Evolutionary conservation across 64 coral and sea anemone species (phyloP), one percentile per base, ranked within the genome.

Genomic region (Porites lutea): DNA sequence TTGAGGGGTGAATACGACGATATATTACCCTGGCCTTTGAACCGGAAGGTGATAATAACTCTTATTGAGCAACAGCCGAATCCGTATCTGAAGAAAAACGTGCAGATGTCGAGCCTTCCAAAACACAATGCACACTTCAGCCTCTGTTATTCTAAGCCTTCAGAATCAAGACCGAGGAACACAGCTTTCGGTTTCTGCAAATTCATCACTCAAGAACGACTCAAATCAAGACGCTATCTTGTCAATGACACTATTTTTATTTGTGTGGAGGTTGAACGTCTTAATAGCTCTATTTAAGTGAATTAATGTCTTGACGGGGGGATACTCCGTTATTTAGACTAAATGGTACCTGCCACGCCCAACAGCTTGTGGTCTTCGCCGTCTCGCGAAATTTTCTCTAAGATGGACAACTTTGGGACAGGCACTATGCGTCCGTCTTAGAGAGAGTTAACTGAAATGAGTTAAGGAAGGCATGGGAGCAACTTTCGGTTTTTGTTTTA

Each of bases 1-100:
- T 12, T 75, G 73, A 75, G 5, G 43, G 65, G 86, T n/a, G 70
- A 88, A 74, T 74, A 88, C 50, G 86, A 88, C 75, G 86, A 52
- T 2, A 87, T 87, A 53, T 57, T 87, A 19, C 15, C 64, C 63
- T 87, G 83, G 83, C 83, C 83, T 12, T 87, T 88, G 45, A 74
- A 18, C 71, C 48, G 59, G 68, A 88, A 37, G 12, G 55, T 73
- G 3, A 88, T 15, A 74, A 45, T 88, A 2, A 74, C 86, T 4
- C 86, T 88, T 15, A 46, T 88, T 49, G 86, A 88, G 14, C 86
- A 88, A 48, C 73, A 75, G 10, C 73, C 73, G 18, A 50, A 5
- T 75, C 11, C 10, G 18, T 50, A 51, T 50, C 15, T 75, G 46
- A 75, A 15, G 46, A 44, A 14, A 75, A 75, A 75, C 51, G 43